phyloP scores from a whole-genome alignment of 2,113 vertebrate genomes.

The Lepus europaeus region DNA sequence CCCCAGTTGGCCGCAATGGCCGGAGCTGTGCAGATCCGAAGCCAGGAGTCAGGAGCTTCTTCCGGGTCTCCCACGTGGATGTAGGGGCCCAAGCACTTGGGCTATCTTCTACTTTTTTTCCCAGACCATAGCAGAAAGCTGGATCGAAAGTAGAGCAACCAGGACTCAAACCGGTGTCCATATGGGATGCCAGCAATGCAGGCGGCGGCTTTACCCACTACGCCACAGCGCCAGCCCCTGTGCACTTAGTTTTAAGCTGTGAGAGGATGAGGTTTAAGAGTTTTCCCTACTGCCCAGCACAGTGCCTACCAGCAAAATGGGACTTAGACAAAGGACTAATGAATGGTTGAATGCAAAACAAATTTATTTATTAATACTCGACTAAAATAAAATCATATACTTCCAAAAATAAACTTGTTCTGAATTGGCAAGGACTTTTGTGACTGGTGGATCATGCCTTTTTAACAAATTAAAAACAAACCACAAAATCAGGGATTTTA shows the following conservation, averaged over 20 bases:
- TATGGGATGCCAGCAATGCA: too few species aligned
- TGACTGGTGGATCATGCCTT: conserved; percentile 51
- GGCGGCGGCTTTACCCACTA: too few species aligned
- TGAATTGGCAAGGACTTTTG: conserved; percentile 50
- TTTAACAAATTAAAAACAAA: conserved; percentile 71
- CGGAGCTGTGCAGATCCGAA: too few species aligned
- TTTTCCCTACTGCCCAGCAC: not conserved
- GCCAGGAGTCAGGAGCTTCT: too few species aligned
- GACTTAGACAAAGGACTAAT: conserved; percentile 8
- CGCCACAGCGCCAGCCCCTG: too few species aligned
- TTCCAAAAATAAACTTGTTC: conserved; percentile 68
- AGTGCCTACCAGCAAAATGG: conserved; percentile 1
- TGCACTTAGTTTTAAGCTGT: not conserved
- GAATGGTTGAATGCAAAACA: conserved; percentile 30
- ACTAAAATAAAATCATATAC: conserved; percentile 49
- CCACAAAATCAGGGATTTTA: conserved; percentile 65
- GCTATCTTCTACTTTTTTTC: too few species aligned
- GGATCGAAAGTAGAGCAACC: too few species aligned
- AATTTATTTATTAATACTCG: conserved; percentile 23
- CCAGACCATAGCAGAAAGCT: too few species aligned
- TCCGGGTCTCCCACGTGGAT: too few species aligned
- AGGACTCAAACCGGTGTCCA: too few species aligned
- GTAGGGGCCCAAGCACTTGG: too few species aligned
- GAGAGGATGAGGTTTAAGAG: not conserved
- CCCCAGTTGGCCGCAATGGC: too few species aligned